phyloP scores from a whole-genome alignment of 2,888 invertebrate genomes.

The Ceraclea dissimilis region DNA sequence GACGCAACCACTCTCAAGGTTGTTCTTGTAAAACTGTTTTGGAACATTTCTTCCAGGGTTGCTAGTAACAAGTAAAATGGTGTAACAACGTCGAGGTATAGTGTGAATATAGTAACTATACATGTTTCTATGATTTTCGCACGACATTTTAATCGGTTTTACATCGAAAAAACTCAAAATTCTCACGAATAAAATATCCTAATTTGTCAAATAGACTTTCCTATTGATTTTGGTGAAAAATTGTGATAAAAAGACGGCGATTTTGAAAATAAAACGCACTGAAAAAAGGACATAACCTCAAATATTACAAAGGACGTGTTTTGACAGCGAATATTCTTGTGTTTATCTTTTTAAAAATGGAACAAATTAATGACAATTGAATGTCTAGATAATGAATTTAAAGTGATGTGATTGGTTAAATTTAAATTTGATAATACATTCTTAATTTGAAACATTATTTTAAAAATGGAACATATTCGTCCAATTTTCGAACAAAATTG shows the following conservation, averaged over 20 bases:
- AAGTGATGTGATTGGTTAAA: no score
- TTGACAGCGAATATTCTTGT: constrained; percentile 6
- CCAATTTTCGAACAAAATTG: no score
- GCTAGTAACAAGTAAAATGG: constrained; percentile 6
- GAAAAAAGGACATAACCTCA: constrained; percentile 11
- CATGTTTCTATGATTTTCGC: constrained; percentile 4
- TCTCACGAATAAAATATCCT: no score
- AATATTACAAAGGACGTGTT: constrained; percentile 2
- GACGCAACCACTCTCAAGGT: not conserved
- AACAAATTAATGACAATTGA: no score
- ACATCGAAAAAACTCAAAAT: not conserved
- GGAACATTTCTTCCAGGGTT: not conserved
- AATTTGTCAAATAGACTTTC: no score
- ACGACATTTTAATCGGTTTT: not conserved
- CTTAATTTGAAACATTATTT: no score
- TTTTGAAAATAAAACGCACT: not conserved
- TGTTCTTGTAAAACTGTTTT: not conserved
- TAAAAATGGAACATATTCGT: no score
- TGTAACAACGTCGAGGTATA: not conserved
- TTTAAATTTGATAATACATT: no score
- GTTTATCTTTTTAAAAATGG: no score
- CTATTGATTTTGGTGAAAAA: no score
- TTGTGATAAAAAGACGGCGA: no score
- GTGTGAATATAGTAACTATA: constrained; percentile 14
- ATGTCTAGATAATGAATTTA: no score